These are phyloP conservation scores for Diplodus sargus DNA, from an alignment of 2,797 vertebrate genomes.

Conservation along the genomic window DNA sequence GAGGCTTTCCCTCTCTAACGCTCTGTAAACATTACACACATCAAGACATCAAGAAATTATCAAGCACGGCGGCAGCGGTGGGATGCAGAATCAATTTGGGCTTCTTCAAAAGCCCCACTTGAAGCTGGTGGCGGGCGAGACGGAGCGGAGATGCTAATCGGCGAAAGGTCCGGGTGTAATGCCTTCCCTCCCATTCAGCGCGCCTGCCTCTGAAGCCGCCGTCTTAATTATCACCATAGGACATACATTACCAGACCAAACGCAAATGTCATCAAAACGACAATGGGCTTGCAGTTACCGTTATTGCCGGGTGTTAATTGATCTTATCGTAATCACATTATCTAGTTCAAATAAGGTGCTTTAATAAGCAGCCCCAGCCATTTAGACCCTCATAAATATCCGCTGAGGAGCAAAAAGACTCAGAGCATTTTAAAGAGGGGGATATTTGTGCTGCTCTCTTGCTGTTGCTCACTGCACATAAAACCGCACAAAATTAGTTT, in stretches of 20 bases:
- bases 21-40: conserved; percentile 77
- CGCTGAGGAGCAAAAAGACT: conserved; percentile 39
- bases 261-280: conserved; percentile 80
- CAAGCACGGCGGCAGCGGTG: conserved; percentile 39
- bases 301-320: conserved; percentile 74
- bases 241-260: conserved; percentile 82
- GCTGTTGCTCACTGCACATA: conserved; percentile 9
- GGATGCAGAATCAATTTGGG: conserved; percentile 81
- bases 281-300: conserved; percentile 64
- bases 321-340: conserved; percentile 80
- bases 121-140: conserved; percentile 72
- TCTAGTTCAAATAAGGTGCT: conserved; percentile 76
- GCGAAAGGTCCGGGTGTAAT: conserved; percentile 80
- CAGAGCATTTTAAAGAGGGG: conserved; percentile 24
- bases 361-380: conserved; percentile 66
- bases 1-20: conserved; percentile 32
- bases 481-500: neutral
- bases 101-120: conserved; percentile 84
- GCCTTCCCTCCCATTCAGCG: conserved; percentile 75
- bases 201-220: conserved; percentile 72
- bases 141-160: conserved; percentile 79
- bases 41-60: conserved; percentile 70
- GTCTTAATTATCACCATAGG: conserved; percentile 83
- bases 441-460: conserved; percentile 28
- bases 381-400: conserved; percentile 66